Conservation (phyloP, 2,113 vertebrate species). For the Orycteropus afer region DNA sequence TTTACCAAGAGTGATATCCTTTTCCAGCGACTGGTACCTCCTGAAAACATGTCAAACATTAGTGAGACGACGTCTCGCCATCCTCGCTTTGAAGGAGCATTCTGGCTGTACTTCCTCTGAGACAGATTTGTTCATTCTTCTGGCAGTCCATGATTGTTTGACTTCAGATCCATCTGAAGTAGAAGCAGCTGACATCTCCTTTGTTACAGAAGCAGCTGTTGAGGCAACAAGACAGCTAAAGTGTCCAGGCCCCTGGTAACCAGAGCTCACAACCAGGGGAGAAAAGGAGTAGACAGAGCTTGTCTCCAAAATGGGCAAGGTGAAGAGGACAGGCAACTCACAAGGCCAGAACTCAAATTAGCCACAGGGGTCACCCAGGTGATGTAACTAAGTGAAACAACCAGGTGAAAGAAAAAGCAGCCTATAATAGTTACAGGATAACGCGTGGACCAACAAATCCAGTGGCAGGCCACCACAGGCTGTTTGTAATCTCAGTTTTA, state of each 20-base stretch:
- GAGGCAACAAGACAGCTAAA: not conserved
- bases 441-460: not conserved
- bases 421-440: not conserved
- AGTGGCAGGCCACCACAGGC: not conserved
- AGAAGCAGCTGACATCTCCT: not conserved
- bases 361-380: not conserved
- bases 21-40: too few relatives aligned
- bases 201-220: not conserved
- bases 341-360: not conserved
- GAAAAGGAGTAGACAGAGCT: not conserved
- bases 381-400: not conserved
- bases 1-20: too few relatives aligned
- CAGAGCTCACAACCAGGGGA: not conserved
- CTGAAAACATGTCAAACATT: too few relatives aligned
- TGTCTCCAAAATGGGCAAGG: not conserved
- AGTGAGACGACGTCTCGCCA: too few relatives aligned
- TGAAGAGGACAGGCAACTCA: not conserved
- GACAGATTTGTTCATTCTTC: too few relatives aligned
- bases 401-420: not conserved
- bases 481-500: not conserved
- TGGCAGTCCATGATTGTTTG: conserved; percentile 12
- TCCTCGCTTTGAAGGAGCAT: too few relatives aligned
- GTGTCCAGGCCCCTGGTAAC: not conserved
- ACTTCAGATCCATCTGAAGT: not conserved
- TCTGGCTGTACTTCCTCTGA: too few relatives aligned